phyloP scores from a whole-genome alignment of 1,140 invertebrate species.

The Euwallacea fornicatus region DNA sequence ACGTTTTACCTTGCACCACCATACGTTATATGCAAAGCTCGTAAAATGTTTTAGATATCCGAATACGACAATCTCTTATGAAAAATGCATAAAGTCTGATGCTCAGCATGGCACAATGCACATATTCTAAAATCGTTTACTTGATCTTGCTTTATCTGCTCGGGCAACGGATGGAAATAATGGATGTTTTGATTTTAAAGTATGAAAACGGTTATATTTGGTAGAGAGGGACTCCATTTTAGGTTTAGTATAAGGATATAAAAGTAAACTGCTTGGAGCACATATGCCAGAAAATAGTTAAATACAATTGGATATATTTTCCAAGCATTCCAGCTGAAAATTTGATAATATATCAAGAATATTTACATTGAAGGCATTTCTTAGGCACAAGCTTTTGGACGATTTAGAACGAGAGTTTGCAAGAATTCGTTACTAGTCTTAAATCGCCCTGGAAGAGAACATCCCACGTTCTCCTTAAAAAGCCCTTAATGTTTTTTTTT shows the following conservation, averaged over 20 bases:
- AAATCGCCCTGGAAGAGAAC: too few species aligned
- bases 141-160: slow-evolving; percentile 11
- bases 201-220: not conserved
- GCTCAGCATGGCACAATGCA: slow-evolving; percentile 6
- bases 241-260: not conserved
- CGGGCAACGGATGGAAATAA: slow-evolving; percentile 11
- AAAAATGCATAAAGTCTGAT: slow-evolving; percentile 27
- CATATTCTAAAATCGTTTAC: slow-evolving; percentile 15
- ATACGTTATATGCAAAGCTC: slow-evolving; percentile 15
- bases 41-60: slow-evolving; percentile 25
- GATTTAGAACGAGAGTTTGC: too few species aligned
- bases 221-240: not conserved
- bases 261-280: not conserved
- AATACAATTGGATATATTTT: not conserved
- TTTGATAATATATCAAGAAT: too few species aligned
- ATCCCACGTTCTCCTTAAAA: too few species aligned
- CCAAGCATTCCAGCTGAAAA: too few species aligned
- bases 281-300: not conserved
- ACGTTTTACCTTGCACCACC: slow-evolving; percentile 14
- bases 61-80: slow-evolving; percentile 22
- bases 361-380: too few species aligned
- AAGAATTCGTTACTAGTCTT: too few species aligned
- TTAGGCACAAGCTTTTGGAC: too few species aligned
- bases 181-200: slow-evolving; percentile 7
- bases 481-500: too few species aligned